phyloP scores from a whole-genome alignment of 1,140 invertebrate species.

The Panagrolaimus sp. region DNA sequence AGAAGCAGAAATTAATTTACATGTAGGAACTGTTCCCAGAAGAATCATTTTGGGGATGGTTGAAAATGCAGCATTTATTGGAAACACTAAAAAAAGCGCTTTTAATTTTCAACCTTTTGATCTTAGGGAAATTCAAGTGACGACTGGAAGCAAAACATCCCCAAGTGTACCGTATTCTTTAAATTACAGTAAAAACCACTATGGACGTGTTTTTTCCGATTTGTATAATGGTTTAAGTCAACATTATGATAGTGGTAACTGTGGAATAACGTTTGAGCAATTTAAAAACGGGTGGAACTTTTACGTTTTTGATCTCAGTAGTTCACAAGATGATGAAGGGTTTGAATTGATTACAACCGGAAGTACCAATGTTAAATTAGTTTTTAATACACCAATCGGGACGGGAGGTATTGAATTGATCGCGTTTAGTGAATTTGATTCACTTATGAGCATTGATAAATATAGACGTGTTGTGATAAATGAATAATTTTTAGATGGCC shows the following conservation, averaged over 20 bases:
- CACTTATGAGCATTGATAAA: neutral
- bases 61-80: neutral
- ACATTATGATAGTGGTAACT: neutral
- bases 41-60: neutral
- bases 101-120: neutral
- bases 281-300: neutral
- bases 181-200: neutral
- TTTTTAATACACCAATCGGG: neutral
- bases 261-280: neutral
- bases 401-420: neutral
- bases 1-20: neutral
- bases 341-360: neutral
- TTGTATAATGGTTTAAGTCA: neutral
- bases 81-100: neutral
- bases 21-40: neutral
- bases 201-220: neutral
- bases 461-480: neutral
- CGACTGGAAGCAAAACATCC: neutral
- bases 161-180: neutral
- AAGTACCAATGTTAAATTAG: neutral
- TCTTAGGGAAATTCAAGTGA: neutral
- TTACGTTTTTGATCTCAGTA: neutral
- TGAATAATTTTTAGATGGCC: no score
- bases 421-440: neutral
- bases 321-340: neutral